phyloP scores from a whole-genome alignment of 2,888 invertebrate genomes.

The Caenorhabditis uteleia region DNA sequence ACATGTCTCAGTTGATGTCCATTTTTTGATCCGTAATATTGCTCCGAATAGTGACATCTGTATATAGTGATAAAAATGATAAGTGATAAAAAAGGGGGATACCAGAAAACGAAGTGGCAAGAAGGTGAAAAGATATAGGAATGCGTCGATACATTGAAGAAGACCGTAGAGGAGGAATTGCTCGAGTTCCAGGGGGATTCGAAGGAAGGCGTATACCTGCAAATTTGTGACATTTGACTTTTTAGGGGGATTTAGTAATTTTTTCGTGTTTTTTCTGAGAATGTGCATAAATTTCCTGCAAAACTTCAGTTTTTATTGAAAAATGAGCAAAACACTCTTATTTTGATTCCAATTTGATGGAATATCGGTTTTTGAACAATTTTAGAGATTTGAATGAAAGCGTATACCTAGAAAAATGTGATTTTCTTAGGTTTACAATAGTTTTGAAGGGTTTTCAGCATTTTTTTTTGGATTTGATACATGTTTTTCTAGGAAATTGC shows the following conservation, averaged over 20 bases:
- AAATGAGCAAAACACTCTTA: too few species aligned
- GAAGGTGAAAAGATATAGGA: conserved; percentile 95
- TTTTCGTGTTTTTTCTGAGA: background rate
- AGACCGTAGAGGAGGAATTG: conserved; percentile 91
- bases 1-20: conserved; percentile 78
- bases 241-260: too few species aligned
- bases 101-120: conserved; percentile 86
- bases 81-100: conserved; percentile 72
- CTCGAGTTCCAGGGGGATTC: conserved; percentile 82
- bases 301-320: too few species aligned
- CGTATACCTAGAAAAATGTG: too few species aligned
- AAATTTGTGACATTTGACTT: background rate
- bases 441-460: too few species aligned
- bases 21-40: conserved; percentile 46
- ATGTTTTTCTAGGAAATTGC: too few species aligned
- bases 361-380: too few species aligned
- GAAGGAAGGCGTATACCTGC: conserved; percentile 84
- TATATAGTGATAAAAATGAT: conserved; percentile 1
- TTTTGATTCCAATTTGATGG: too few species aligned
- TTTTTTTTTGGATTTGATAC: too few species aligned
- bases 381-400: too few species aligned
- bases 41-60: conserved; percentile 58
- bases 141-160: conserved; percentile 91
- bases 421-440: too few species aligned
- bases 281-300: too few species aligned